These are phyloP conservation scores for Nestor notabilis DNA, from an alignment of 2,113 vertebrate species.

Conservation along the genomic window DNA sequence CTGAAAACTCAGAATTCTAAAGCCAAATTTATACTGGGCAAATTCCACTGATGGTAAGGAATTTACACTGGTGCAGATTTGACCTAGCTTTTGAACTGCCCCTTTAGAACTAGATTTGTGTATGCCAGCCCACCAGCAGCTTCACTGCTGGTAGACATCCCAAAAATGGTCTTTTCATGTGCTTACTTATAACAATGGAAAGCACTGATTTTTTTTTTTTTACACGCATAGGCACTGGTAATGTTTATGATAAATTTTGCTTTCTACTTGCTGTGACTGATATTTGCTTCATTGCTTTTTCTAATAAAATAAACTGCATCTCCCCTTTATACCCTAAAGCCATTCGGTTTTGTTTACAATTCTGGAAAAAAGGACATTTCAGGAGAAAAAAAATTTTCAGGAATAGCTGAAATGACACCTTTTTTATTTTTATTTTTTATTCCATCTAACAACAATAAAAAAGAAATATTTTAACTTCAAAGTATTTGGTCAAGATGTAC, in stretches of 20 bases:
- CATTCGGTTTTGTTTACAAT: background rate
- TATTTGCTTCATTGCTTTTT: background rate
- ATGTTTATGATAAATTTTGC: background rate
- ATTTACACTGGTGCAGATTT: background rate
- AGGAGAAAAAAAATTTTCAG: background rate
- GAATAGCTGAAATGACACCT: background rate
- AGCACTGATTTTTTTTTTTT: background rate
- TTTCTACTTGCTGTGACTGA: background rate
- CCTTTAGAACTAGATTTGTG: background rate
- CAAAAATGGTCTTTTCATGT: background rate
- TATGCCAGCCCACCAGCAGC: background rate
- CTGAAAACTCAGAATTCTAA: background rate
- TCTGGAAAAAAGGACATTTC: background rate
- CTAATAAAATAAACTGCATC: background rate
- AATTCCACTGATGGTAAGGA: background rate
- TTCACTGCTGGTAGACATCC: background rate
- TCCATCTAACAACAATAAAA: background rate
- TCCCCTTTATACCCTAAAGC: background rate
- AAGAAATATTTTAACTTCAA: background rate
- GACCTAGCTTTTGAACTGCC: background rate
- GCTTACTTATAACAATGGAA: background rate
- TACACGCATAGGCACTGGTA: background rate
- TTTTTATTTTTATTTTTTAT: background rate
- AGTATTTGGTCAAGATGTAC: slow-evolving; percentile 29
- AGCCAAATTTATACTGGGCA: background rate